Evolutionary conservation across 2,113 vertebrate genomes (phyloP).

Genomic region (Speoplatyrhinus poulsoni): DNA sequence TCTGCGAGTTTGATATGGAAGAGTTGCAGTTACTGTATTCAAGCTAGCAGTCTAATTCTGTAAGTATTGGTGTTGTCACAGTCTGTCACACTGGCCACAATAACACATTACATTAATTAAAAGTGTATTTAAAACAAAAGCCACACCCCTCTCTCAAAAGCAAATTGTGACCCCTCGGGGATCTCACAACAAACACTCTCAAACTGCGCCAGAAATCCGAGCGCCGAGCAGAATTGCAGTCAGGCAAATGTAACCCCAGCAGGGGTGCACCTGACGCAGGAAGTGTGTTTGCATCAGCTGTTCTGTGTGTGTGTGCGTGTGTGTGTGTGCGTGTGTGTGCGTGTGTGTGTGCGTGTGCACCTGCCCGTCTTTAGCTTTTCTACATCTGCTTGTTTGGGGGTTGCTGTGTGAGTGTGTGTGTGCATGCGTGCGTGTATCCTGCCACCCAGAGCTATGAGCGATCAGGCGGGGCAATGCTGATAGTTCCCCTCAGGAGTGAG

Average conservation of each 20-base stretch:
- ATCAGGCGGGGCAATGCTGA: slow-evolving; percentile 47
- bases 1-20: too few relatives aligned
- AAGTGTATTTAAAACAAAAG: too few relatives aligned
- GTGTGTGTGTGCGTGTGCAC: neutral
- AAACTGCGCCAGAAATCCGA: too few relatives aligned
- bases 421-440: neutral
- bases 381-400: slow-evolving; percentile 14
- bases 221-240: neutral
- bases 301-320: neutral
- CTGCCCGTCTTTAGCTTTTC: neutral
- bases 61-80: too few relatives aligned
- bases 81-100: too few relatives aligned
- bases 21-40: too few relatives aligned
- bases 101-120: too few relatives aligned
- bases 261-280: slow-evolving; percentile 8
- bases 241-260: slow-evolving; percentile 4
- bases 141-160: too few relatives aligned
- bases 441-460: slow-evolving; percentile 27
- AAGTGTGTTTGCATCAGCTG: neutral
- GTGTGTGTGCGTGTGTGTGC: too few relatives aligned
- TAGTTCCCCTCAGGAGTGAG: slow-evolving; percentile 29
- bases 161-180: slow-evolving; percentile 2
- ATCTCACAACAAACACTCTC: slow-evolving; percentile 15
- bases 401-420: slow-evolving; percentile 41
- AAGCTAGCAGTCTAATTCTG: too few relatives aligned